Evolutionary conservation across 1,140 invertebrate species (phyloP), one percentile per base, ranked within the genome.

Genomic region (Cardiocondyla obscurior): DNA sequence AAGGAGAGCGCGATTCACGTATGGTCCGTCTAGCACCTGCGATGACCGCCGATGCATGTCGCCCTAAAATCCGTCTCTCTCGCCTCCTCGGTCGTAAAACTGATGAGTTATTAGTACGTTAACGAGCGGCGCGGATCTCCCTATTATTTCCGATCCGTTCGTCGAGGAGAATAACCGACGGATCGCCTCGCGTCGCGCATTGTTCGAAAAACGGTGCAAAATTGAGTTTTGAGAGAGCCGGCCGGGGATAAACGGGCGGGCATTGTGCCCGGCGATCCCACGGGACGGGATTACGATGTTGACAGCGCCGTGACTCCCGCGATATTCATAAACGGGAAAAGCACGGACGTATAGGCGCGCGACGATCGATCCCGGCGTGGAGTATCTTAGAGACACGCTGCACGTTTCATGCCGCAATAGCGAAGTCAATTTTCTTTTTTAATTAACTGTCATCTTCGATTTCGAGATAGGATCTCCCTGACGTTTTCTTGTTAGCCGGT

Each of bases 21-120:
- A 51, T 25, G 57, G 39, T 16, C 57, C 42, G 39, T 25, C 33
- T 76, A 62, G 42, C 89, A 90, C 87, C 87, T 90, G 90, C 84
- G 84, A 28, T 44, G 39, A 86, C 85, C 85, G 58, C 16, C 82
- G 82, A 58, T 82, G 87, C 83, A 85, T 85, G 83, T 89, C 90
- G 69, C 87, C 90, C 90, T 85, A 87, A 90, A 87, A 88, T 85
- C 72, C 58, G 44, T 30, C 53, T 64, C 53, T 53, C 77, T 76
- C 74, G 67, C 72, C 83, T 81, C 81, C 73, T 64, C 60, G 64
- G 36, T 86, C 83, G 74, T 89, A 89, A 90, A 90, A 81, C 82
- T 81, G 88, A 90, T 73, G 88, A 89, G 86, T 89, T 89, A 89
- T 90, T 89, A 89, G 82, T 74, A 81, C 88, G 87, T 88, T 89